Evolutionary conservation across 2,113 vertebrate genomes (phyloP).

Genomic region (Oxyura jamaicensis): DNA sequence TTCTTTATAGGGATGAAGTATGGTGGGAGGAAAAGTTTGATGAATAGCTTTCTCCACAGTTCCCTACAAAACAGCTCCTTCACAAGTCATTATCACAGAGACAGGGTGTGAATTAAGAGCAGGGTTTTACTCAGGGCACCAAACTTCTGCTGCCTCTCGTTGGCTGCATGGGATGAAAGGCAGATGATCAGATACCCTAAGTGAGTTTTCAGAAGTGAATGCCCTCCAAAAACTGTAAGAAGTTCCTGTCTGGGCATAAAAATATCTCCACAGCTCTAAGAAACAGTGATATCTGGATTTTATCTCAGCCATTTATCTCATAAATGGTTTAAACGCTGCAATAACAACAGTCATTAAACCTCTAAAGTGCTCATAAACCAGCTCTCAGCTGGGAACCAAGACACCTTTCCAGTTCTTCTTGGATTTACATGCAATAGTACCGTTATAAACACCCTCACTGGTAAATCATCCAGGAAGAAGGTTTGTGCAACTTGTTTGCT

Average conservation of each 20-base stretch:
- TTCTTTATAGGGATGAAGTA: background rate
- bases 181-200: background rate
- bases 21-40: background rate
- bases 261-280: background rate
- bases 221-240: background rate
- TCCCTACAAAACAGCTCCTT: background rate
- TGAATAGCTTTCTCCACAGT: background rate
- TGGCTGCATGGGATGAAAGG: background rate
- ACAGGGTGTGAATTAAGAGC: background rate
- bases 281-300: slow-evolving; percentile 3
- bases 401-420: background rate
- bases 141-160: background rate
- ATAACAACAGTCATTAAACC: background rate
- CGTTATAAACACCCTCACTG: background rate
- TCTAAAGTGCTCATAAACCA: slow-evolving; percentile 2
- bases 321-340: background rate
- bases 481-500: background rate
- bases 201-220: background rate
- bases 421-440: background rate
- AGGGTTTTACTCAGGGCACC: background rate
- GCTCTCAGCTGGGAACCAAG: background rate
- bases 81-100: background rate
- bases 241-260: background rate
- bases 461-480: background rate
- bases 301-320: slow-evolving; percentile 30